Evolutionary conservation across 2,113 vertebrate genomes (phyloP).

Genomic region (Sus scrofa): DNA sequence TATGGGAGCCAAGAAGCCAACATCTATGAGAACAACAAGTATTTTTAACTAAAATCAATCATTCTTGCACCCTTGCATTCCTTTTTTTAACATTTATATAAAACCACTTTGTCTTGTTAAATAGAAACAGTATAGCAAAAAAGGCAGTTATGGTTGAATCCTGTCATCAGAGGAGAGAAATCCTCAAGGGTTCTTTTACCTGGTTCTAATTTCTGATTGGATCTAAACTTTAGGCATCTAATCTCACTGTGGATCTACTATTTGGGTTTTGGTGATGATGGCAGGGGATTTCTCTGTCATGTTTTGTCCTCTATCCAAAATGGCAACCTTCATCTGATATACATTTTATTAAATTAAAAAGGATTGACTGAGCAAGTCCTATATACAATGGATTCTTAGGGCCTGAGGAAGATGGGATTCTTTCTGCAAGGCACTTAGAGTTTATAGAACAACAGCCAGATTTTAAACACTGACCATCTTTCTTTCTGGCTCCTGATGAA

Average conservation of each 20-base stretch:
- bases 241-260: not conserved
- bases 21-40: not conserved
- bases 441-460: not conserved
- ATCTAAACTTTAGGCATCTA: constrained; percentile 13
- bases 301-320: not conserved
- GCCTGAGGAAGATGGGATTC: not conserved
- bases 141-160: not conserved
- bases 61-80: not conserved
- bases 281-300: not conserved
- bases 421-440: constrained; percentile 5
- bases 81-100: constrained; percentile 35
- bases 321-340: not conserved
- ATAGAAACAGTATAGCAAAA: not conserved
- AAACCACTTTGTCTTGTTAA: not conserved
- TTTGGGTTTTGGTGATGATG: not conserved
- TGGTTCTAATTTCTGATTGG: not conserved
- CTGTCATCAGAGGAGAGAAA: not conserved
- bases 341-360: not conserved
- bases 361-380: not conserved
- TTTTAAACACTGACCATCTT: constrained; percentile 1
- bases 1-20: not conserved
- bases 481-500: not conserved
- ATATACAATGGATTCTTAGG: not conserved
- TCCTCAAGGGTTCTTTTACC: not conserved
- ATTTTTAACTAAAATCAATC: not conserved